A percentile compares a stretch with the other conserved stretches of the same genome.
These are phyloP conservation scores for human DNA, from an alignment of 2,113 vertebrate genomes.

Conservation along the genomic window DNA sequence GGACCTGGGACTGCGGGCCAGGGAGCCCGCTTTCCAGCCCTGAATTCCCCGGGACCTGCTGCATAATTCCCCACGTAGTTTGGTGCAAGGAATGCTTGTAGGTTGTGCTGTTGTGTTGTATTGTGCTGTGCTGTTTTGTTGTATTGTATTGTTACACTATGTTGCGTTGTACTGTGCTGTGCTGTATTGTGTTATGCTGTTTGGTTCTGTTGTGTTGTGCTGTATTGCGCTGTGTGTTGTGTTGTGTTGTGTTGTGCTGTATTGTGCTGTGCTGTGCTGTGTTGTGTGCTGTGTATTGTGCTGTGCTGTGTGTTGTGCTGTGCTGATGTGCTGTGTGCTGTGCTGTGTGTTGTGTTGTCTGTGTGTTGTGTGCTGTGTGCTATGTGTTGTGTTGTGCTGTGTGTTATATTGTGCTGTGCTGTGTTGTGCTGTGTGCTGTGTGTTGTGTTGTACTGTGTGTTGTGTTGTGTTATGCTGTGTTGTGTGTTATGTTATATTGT, in stretches of 20 bases:
- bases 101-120: neutral
- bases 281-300: neutral
- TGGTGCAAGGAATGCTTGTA: neutral
- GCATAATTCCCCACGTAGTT: accelerated
- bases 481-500: too few species aligned
- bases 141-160: neutral
- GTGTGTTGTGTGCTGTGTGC: neutral
- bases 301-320: neutral
- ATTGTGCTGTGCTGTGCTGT: neutral
- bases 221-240: neutral
- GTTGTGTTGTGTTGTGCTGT: neutral
- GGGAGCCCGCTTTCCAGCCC: neutral
- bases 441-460: neutral
- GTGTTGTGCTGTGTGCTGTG: neutral
- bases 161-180: neutral
- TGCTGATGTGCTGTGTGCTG: neutral
- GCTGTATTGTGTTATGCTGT: neutral
- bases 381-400: neutral
- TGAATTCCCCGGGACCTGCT: neutral
- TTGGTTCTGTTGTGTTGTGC: neutral
- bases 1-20: neutral
- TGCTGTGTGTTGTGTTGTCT: neutral
- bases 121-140: neutral
- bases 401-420: neutral
- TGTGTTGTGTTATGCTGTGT: accelerated